Percentiles rank a stretch among this genome's conserved stretches.
phyloP scores from a whole-genome alignment of 2,113 vertebrate species.

The Sphaerodactylus townsendi region DNA sequence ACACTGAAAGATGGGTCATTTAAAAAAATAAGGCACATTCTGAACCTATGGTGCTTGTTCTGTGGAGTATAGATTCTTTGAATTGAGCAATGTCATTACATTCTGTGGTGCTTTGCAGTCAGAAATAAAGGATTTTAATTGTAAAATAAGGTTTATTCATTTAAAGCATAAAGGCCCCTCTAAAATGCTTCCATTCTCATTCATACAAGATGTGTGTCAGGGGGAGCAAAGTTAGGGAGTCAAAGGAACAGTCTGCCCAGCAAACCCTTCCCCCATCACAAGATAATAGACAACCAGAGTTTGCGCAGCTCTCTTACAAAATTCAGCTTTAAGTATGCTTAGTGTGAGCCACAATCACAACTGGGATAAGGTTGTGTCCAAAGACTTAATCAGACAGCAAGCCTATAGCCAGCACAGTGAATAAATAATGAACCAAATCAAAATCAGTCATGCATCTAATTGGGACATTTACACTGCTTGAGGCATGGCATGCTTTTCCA shows the following conservation, averaged over 20 bases:
- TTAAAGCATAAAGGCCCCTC: neutral
- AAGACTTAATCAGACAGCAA: constrained; percentile 68
- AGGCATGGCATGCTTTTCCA: constrained; percentile 68
- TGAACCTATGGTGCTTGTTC: neutral
- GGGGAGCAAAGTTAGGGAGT: neutral
- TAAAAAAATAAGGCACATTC: too few species aligned
- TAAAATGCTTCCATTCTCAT: constrained; percentile 17
- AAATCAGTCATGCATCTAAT: constrained; percentile 80
- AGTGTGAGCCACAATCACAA: constrained; percentile 46
- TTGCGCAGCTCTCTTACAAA: neutral
- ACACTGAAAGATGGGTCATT: neutral
- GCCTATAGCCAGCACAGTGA: constrained; percentile 70
- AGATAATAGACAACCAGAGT: neutral
- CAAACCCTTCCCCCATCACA: neutral
- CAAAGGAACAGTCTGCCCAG: neutral
- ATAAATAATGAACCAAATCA: constrained; percentile 78
- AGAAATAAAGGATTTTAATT: neutral
- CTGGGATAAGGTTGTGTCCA: constrained; percentile 52
- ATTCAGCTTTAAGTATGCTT: constrained; percentile 24
- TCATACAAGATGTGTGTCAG: neutral
- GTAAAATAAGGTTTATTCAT: neutral
- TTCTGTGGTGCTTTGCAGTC: neutral
- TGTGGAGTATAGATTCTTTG: neutral
- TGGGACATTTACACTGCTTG: constrained; percentile 77
- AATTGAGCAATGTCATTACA: neutral